phyloP scores from a whole-genome alignment of 2,797 vertebrate genomes.

The Sciaenops ocellatus region DNA sequence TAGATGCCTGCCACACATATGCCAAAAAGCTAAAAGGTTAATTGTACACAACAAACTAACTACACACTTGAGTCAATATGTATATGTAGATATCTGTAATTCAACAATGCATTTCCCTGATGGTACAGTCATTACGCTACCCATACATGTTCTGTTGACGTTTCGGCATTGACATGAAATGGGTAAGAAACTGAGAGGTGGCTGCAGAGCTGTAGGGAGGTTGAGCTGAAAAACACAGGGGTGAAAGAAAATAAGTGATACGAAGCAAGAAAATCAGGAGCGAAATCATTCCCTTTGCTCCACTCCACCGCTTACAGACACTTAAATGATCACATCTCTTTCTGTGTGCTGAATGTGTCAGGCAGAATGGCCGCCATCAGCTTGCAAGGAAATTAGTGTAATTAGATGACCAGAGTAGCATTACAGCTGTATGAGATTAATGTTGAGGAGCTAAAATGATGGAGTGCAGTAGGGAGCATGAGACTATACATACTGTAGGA shows the following conservation, averaged over 20 bases:
- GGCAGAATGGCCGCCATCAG: slow-evolving; percentile 46
- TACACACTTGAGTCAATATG: neutral
- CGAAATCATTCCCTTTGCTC: slow-evolving; percentile 33
- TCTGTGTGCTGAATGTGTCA: slow-evolving; percentile 19
- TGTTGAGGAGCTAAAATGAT: slow-evolving; percentile 31
- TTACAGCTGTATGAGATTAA: slow-evolving; percentile 43
- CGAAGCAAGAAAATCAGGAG: slow-evolving; percentile 6
- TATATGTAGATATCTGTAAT: slow-evolving; percentile 17
- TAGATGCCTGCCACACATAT: neutral
- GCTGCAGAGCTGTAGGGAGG: slow-evolving; percentile 26
- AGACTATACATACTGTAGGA: neutral
- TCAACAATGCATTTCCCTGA: slow-evolving; percentile 5
- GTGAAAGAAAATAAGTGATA: slow-evolving; percentile 16
- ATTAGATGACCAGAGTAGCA: slow-evolving; percentile 53
- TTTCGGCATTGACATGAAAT: slow-evolving; percentile 1
- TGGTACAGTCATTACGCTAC: neutral
- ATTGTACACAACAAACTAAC: slow-evolving; percentile 37
- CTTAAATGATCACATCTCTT: slow-evolving; percentile 50
- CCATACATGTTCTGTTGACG: slow-evolving; percentile 20
- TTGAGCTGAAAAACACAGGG: neutral
- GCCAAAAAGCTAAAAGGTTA: slow-evolving; percentile 38
- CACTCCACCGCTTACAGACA: slow-evolving; percentile 34
- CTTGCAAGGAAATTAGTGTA: slow-evolving; percentile 56
- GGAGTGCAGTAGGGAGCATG: slow-evolving; percentile 19
- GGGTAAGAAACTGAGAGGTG: slow-evolving; percentile 13